Evolutionary conservation across 2,113 vertebrate species (phyloP).

Genomic region (Strigops habroptila): DNA sequence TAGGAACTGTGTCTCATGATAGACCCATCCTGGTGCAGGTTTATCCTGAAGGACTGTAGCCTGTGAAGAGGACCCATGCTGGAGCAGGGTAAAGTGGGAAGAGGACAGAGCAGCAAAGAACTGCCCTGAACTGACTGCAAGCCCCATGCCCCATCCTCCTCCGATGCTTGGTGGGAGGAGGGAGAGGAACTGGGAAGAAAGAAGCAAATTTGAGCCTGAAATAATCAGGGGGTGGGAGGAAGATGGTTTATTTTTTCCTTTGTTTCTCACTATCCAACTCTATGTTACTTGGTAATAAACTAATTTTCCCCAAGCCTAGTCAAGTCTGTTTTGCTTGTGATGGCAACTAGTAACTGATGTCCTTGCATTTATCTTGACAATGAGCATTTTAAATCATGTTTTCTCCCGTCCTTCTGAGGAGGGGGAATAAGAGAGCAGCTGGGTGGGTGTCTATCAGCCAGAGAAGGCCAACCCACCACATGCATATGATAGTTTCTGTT

Average conservation of each 20-base stretch:
- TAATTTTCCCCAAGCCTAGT: not conserved
- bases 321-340: not conserved
- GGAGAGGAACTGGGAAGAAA: not conserved
- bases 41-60: not conserved
- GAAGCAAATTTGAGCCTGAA: not conserved
- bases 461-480: not conserved
- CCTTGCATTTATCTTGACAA: not conserved
- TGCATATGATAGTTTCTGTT: not conserved
- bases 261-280: not conserved
- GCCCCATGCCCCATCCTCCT: not conserved
- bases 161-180: rapidly evolving
- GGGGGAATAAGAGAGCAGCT: not conserved
- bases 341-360: not conserved
- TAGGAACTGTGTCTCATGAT: not conserved
- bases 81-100: not conserved
- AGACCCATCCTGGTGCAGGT: not conserved
- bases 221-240: not conserved
- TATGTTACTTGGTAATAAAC: not conserved
- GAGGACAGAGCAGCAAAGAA: not conserved
- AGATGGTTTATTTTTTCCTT: not conserved
- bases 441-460: not conserved
- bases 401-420: not conserved
- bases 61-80: not conserved
- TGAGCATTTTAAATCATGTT: not conserved
- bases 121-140: not conserved